Evolutionary conservation across 1,140 invertebrate genomes (phyloP).

Genomic region (Ostrea denselamellosa): DNA sequence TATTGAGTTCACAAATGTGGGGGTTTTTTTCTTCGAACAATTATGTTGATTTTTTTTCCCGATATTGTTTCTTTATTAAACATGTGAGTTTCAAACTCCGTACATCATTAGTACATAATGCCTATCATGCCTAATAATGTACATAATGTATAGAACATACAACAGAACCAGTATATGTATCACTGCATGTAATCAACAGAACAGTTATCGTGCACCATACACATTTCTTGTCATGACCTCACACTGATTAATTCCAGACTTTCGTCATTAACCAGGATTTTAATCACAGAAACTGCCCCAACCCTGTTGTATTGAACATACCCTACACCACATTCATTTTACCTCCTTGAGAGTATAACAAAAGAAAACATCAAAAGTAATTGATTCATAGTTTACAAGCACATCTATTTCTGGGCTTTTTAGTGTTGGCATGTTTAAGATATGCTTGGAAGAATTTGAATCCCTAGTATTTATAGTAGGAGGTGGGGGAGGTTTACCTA

Average conservation of each 20-base stretch:
- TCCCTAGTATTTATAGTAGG: background rate
- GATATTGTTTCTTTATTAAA: too few relatives aligned
- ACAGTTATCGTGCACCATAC: background rate
- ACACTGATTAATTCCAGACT: background rate
- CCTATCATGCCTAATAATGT: too few relatives aligned
- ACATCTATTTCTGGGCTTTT: background rate
- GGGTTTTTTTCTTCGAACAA: too few relatives aligned
- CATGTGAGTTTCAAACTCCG: too few relatives aligned
- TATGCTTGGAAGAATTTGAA: background rate
- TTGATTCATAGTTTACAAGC: background rate
- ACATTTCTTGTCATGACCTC: background rate
- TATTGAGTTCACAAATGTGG: background rate
- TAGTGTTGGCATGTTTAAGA: background rate
- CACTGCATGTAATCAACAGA: background rate
- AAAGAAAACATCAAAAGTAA: background rate
- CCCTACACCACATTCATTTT: background rate
- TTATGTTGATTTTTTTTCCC: too few relatives aligned
- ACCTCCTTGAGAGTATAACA: background rate
- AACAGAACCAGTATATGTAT: background rate
- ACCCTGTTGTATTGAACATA: background rate
- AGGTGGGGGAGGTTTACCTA: background rate
- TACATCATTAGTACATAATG: too few relatives aligned
- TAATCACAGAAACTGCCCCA: background rate
- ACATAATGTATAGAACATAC: background rate
- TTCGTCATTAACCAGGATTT: background rate